Conservation (phyloP, 2,797 vertebrate genomes). For the Hipposideros larvatus region DNA sequence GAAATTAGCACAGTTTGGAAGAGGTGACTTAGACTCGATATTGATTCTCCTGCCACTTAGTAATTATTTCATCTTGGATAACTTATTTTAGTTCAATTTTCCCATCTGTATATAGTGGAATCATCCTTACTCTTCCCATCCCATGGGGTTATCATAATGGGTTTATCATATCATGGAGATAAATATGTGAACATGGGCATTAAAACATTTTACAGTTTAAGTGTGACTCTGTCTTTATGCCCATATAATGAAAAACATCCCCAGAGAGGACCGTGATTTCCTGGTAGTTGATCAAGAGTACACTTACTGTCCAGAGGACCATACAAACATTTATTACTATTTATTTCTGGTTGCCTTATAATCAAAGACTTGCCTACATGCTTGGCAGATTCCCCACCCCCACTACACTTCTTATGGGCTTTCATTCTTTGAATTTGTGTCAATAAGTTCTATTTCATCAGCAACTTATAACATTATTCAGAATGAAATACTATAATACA, state of each 20-base stretch:
- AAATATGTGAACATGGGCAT: neutral
- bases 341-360: neutral
- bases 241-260: neutral
- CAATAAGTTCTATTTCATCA: neutral
- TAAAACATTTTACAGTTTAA: neutral
- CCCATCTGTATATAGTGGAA: neutral
- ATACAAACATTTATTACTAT: neutral
- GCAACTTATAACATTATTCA: neutral
- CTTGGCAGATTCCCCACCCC: neutral
- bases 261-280: neutral
- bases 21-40: neutral
- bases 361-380: neutral
- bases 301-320: neutral
- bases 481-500: neutral
- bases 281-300: neutral
- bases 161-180: neutral
- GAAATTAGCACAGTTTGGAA: neutral
- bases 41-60: neutral
- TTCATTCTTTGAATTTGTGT: neutral
- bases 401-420: neutral
- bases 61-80: neutral
- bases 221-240: neutral
- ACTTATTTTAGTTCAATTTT: neutral
- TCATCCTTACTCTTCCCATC: neutral
- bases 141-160: neutral